Base-by-base conservation (phyloP, 1,140 invertebrate genomes). In the Nephila pilipes region DNA sequence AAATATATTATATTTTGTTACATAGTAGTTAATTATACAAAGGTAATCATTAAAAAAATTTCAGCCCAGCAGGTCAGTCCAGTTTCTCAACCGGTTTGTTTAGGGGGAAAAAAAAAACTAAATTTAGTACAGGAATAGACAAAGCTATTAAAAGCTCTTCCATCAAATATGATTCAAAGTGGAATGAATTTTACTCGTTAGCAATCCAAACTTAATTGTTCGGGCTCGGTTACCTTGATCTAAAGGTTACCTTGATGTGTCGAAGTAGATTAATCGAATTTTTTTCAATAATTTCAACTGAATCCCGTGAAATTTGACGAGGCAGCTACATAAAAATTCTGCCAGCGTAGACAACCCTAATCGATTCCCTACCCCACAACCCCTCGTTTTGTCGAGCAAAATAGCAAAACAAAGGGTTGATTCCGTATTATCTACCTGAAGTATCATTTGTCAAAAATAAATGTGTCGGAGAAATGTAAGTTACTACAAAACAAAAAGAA, bases 391-490 rank as follows among this genome's bases (percentile, higher is more conserved):
- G 69, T 75, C 69, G 69, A 46, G 81, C 18, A 83, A 65, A 55
- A 57, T 54, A 75, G 75, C 29, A 80, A 38, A 91, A 83, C 89
- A 91, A 91, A 90, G 88, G 65, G 65, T 87, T 63, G 88, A 80
- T 57, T 90, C 88, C 54, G 29, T 79, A 79, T 79, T 60, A 75
- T 91, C 60, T 93, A 83, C 81, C 36, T 80, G 91, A 55, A 79
- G 91, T 79, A 87, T 93, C 91, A 93, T 93, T 93, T 75, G 85
- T 93, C 91, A 93, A 87, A 92, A 93, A 87, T 93, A 93, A 93
- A 93, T 93, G 91, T 93, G 91, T 93, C 91, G 60, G 83, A 46
- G 69, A 79, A 93, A 93, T 60, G 63, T 80, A 69, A 69, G 90
- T 69, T 46, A 83, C 89, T 60, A 36, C 55, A 10, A 81, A 36